Evolutionary conservation across 2,797 vertebrate genomes (phyloP).

Genomic region (Oreonectes daqikongensis): DNA sequence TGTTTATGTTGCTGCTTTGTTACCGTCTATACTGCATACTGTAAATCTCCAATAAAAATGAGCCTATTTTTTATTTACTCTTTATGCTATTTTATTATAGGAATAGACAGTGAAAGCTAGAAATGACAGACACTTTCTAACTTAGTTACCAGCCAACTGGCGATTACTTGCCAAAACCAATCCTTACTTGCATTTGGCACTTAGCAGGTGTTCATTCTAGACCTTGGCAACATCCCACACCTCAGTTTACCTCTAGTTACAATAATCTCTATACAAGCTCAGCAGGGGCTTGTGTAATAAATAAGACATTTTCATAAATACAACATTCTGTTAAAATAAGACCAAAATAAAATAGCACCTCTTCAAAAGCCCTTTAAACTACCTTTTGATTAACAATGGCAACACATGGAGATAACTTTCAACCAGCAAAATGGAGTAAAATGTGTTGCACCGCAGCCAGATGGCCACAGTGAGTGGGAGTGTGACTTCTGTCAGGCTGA

Average conservation of each 20-base stretch:
- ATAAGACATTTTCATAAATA: not conserved
- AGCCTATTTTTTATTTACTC: not conserved
- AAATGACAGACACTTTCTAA: not conserved
- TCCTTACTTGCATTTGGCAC: not conserved
- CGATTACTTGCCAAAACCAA: not conserved
- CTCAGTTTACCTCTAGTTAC: not conserved
- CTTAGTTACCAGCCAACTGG: not conserved
- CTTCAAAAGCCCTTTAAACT: not conserved
- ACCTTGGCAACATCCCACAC: slow-evolving; percentile 9
- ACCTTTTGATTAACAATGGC: not conserved
- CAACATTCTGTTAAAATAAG: not conserved
- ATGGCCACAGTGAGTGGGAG: slow-evolving; percentile 34
- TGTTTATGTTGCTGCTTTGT: too few relatives aligned
- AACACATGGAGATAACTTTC: not conserved
- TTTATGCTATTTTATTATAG: not conserved
- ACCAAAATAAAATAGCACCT: not conserved
- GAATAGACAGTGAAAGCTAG: not conserved
- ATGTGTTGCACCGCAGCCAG: slow-evolving; percentile 17
- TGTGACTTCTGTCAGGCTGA: slow-evolving; percentile 41
- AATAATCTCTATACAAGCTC: not conserved
- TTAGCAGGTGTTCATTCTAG: not conserved
- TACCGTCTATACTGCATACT: too few relatives aligned
- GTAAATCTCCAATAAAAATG: too few relatives aligned
- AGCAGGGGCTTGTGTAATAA: slow-evolving; percentile 14
- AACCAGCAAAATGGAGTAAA: slow-evolving; percentile 19